Conservation (phyloP, 2,113 vertebrate species). For the Vulpes lagopus region DNA sequence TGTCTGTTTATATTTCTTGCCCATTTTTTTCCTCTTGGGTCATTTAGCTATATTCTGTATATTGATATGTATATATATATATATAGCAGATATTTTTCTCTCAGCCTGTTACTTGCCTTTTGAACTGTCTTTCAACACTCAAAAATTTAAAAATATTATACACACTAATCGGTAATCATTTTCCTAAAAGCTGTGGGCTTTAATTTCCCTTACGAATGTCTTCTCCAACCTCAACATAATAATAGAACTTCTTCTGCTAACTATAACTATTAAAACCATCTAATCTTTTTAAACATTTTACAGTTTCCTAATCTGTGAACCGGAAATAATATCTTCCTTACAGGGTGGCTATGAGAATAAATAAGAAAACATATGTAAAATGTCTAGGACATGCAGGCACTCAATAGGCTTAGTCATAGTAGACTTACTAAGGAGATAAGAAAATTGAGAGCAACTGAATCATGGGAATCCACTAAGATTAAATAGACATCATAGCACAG, state of each 20-base stretch:
- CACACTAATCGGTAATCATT: neutral
- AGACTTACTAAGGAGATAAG: neutral
- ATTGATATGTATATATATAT: neutral
- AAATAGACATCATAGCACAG: neutral
- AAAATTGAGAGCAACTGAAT: neutral
- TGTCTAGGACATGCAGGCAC: neutral
- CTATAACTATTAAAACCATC: neutral
- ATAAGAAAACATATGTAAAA: neutral
- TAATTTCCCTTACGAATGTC: neutral
- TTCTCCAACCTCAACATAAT: neutral
- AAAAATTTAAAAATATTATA: neutral
- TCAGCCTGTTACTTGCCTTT: neutral
- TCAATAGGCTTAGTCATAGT: neutral
- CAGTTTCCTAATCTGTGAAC: neutral
- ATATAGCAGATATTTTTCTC: neutral
- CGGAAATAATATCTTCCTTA: neutral
- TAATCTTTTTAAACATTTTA: neutral
- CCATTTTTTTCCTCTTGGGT: neutral
- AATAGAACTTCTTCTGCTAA: neutral
- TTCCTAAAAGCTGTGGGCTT: neutral
- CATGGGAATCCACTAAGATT: neutral
- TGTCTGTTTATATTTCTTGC: conserved; percentile 21
- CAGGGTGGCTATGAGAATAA: neutral
- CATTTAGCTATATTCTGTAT: neutral
- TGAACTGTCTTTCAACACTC: neutral